A percentile compares a stretch with the other conserved stretches of the same genome.
These are phyloP conservation scores for Melopsittacus undulatus DNA, from an alignment of 2,797 vertebrate species.

Conservation along the genomic window DNA sequence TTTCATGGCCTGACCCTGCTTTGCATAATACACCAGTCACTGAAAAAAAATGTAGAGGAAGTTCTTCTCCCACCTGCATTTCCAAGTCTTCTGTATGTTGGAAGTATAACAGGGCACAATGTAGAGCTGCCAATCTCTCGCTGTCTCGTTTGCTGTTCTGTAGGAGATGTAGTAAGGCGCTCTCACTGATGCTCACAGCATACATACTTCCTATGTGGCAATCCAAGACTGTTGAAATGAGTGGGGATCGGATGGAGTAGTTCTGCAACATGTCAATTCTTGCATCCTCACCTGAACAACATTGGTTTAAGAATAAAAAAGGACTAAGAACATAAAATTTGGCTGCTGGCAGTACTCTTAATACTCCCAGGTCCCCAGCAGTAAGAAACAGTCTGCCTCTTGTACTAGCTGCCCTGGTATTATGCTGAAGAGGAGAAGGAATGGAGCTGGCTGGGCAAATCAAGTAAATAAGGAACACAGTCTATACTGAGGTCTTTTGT, in stretches of 20 bases:
- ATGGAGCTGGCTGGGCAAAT: neutral
- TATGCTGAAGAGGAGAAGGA: neutral
- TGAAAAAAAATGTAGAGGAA: neutral
- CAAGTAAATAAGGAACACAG: neutral
- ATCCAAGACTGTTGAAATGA: constrained; percentile 80
- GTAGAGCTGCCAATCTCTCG: constrained; percentile 86
- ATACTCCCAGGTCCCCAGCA: neutral
- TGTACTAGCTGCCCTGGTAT: neutral
- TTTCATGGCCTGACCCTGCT: neutral
- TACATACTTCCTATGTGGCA: constrained; percentile 78
- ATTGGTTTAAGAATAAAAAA: neutral
- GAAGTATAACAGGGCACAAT: constrained; percentile 86
- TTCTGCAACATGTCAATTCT: constrained; percentile 71
- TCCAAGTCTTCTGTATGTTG: constrained; percentile 43
- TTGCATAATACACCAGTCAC: neutral
- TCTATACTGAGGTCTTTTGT: neutral
- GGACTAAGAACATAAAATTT: neutral
- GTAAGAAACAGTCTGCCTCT: neutral
- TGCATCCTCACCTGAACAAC: constrained; percentile 78
- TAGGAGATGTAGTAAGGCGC: constrained; percentile 81
- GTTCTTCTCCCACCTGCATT: constrained; percentile 64
- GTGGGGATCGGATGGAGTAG: constrained; percentile 67
- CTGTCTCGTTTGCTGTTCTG: constrained; percentile 72
- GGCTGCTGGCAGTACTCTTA: neutral
- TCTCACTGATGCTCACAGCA: constrained; percentile 71